Evolutionary conservation across 2,113 vertebrate genomes (phyloP), one percentile per base, ranked within the genome.

Genomic region (Xenotilapia leptura): DNA sequence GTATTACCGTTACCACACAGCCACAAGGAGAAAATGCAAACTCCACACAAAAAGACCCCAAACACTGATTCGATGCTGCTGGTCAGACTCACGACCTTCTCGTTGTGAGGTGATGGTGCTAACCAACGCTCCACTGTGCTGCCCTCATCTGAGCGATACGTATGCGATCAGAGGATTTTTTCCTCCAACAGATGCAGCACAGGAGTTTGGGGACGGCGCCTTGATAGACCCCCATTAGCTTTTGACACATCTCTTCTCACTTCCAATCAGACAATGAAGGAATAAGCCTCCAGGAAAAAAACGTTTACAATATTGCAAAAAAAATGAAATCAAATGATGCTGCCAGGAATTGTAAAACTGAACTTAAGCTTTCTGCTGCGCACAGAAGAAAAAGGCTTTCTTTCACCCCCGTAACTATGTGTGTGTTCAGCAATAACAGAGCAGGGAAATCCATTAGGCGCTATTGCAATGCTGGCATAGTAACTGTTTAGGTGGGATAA

Each of bases 361-460:
- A 93, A 85, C 82, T 85, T 65, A 19, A 54, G 47, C 83, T 93
- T 93, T 92, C 36, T 92, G 92, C 91, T 93, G 92, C 28, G 86
- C 81, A 88, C 19, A 33, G 81, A 31, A 36, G 21, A 83, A 84
- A 85, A 83, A 65, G 26, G 83, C 89, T 83, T 55, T 91, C 65
- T 91, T 94, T 95, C 88, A 23, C 79, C 75, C 75, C 90, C 82
- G 87, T 93, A 92, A 95, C 91, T 93, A 94, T 94, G 90, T 92
- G 90, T 90, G 90, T 92, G 85, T 94, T 96, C 95, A 95, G 94
- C 93, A 93, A 90, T 93, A 94, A 94, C 28, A 36, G 53, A 82
- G 85, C 84, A 90, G 90, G 58, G 86, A 94, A 96, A 96, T 93
- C 95, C 95, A 95, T 95, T 96, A 95, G 90, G 88, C 90, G 86